Conservation (phyloP, 2,797 vertebrate species). For the Xerus rutilus region DNA sequence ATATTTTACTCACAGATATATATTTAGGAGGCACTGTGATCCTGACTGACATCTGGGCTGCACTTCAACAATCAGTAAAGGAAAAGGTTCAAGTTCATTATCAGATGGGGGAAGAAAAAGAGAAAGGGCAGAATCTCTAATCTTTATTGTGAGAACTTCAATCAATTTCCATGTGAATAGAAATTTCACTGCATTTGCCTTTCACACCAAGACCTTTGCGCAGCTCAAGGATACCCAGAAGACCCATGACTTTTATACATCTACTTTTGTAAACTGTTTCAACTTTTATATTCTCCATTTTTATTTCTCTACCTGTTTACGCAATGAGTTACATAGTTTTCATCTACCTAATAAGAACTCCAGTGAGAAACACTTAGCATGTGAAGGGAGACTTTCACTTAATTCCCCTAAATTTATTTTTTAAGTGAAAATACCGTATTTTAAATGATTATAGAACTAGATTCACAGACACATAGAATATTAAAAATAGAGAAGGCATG, state of each 20-base stretch:
- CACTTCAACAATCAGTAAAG: neutral
- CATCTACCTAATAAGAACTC: neutral
- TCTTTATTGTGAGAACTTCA: neutral
- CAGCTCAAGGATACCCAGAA: neutral
- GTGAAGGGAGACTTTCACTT: neutral
- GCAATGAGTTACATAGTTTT: neutral
- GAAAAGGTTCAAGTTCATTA: conserved; percentile 2
- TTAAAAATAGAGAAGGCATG: neutral
- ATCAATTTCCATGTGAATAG: neutral
- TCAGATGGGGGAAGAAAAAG: neutral
- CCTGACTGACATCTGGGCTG: neutral
- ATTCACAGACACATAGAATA: neutral
- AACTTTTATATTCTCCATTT: neutral
- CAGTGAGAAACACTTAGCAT: neutral
- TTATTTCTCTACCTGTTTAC: neutral
- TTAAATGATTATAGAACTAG: neutral
- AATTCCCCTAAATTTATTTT: neutral
- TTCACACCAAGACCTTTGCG: neutral
- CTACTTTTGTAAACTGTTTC: conserved; percentile 17
- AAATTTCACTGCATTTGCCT: neutral
- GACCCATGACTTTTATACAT: neutral
- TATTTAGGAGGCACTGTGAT: neutral
- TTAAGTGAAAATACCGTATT: neutral
- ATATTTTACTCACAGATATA: neutral
- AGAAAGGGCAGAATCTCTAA: neutral